Base-by-base conservation (phyloP, 2,888 invertebrate species). In the Dicycla oo region DNA sequence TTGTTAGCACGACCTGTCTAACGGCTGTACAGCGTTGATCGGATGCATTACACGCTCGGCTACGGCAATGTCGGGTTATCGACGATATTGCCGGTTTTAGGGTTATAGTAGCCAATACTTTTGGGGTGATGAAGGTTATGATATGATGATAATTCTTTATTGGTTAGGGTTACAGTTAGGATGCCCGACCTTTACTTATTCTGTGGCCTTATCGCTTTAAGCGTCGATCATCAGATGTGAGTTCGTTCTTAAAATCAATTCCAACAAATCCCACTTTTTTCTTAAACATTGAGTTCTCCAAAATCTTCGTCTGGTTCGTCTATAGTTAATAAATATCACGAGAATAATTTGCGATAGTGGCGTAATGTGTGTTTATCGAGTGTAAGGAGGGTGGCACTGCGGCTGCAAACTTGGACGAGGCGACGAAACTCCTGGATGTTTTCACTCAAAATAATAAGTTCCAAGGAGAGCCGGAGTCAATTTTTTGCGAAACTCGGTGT, bases 381-480 rank as follows among this genome's bases (percentile, higher is more conserved):
- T 88, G 86, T 88, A 86, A 89, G 71, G 84, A 87, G 88, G 88
- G 87, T 82, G 83, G 83, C 83, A 82, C 76, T 85, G 72, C 73
- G 78, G 82, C 47, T 56, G 88, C 87, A 87, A 93, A 93, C 90
- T 94, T 91, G 90, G 87, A 85, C 86, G 80, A 88, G 92, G 91
- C 94, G 92, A 90, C 91, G 89, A 92, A 93, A 93, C 93, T 93
- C 91, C 87, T 89, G 91, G 93, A 93, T 94, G 93, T 95, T 95
- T 95, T 94, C 94, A 92, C 94, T 95, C 93, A 94, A 95, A 95
- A 95, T 95, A 95, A 95, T 95, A 96, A 95, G 93, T 95, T 94
- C 92, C 91, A 86, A 89, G 87, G 87, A 87, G 89, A 82, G 86
- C 78, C 83, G 75, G 92, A 94, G 93, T 93, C 88, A 93, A 92